A percentile compares a stretch with the other conserved stretches of the same genome.
These are phyloP conservation scores for Crotalus tigris DNA, from an alignment of 2,113 vertebrate genomes.

Conservation along the genomic window DNA sequence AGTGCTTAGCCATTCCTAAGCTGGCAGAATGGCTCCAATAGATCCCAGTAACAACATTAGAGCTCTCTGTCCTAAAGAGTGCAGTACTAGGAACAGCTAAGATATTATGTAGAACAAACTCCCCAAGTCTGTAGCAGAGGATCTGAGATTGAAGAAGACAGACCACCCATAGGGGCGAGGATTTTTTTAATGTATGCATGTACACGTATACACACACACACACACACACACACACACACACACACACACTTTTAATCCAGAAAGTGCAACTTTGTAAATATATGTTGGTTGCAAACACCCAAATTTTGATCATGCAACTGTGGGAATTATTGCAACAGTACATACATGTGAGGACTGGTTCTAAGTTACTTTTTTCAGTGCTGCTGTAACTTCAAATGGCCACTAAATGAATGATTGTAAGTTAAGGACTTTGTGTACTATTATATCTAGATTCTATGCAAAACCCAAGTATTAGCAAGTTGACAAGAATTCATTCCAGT, in stretches of 20 bases:
- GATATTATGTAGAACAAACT: background rate
- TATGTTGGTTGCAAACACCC: background rate
- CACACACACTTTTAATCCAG: background rate
- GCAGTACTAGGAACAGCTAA: background rate
- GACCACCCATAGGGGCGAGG: background rate
- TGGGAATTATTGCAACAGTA: background rate
- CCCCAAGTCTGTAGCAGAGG: background rate
- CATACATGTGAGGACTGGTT: background rate
- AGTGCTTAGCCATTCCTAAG: background rate
- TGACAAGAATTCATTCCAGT: background rate
- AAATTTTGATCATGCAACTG: background rate
- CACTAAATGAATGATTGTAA: background rate
- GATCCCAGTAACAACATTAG: background rate
- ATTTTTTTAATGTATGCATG: background rate
- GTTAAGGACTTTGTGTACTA: background rate
- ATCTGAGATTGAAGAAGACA: background rate
- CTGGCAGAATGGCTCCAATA: background rate
- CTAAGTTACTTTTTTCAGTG: background rate
- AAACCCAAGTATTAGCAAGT: background rate
- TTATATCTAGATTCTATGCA: background rate
- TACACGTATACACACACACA: too few species aligned
- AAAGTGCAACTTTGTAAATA: background rate
- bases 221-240: background rate
- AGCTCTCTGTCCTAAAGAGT: background rate
- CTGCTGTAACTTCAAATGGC: background rate